Conservation (phyloP, 2,888 invertebrate genomes). For the Lampropteryx suffumata region DNA sequence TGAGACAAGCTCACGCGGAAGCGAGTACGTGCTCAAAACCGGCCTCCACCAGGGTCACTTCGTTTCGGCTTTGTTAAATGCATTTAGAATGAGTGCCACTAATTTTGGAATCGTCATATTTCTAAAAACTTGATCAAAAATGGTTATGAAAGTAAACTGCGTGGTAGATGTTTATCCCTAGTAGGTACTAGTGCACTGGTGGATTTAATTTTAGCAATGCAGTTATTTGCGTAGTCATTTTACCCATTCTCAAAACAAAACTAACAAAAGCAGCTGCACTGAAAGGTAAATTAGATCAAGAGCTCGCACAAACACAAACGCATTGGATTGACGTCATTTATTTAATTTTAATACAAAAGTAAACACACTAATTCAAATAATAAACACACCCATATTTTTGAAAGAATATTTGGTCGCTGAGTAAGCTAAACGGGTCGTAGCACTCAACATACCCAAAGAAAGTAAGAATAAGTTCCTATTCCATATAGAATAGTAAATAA, state of each 20-base stretch:
- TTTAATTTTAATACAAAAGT: constrained; percentile 27
- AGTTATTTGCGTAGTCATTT: constrained; percentile 5
- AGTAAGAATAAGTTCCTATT: too few species aligned
- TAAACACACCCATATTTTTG: constrained; percentile 17
- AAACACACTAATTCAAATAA: constrained; percentile 20
- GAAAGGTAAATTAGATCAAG: constrained; percentile 27
- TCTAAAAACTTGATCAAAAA: not conserved
- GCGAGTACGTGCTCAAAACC: constrained; percentile 30
- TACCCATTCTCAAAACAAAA: constrained; percentile 16
- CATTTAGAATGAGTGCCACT: constrained; percentile 8
- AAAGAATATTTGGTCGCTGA: too few species aligned
- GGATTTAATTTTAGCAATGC: not conserved
- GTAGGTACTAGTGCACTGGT: not conserved
- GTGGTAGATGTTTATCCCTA: too few species aligned
- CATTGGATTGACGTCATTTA: constrained; percentile 28
- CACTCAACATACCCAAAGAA: not conserved
- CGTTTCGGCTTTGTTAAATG: constrained; percentile 25
- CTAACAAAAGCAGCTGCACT: constrained; percentile 17
- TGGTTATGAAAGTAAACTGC: too few species aligned
- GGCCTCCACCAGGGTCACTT: constrained; percentile 47
- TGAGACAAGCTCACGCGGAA: constrained; percentile 47
- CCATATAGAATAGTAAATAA: too few species aligned
- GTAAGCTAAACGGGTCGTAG: not conserved
- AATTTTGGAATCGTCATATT: constrained; percentile 1
- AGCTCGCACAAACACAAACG: constrained; percentile 19